These are phyloP conservation scores for Conus ventricosus DNA, from an alignment of 1,140 invertebrate species.

Conservation along the genomic window DNA sequence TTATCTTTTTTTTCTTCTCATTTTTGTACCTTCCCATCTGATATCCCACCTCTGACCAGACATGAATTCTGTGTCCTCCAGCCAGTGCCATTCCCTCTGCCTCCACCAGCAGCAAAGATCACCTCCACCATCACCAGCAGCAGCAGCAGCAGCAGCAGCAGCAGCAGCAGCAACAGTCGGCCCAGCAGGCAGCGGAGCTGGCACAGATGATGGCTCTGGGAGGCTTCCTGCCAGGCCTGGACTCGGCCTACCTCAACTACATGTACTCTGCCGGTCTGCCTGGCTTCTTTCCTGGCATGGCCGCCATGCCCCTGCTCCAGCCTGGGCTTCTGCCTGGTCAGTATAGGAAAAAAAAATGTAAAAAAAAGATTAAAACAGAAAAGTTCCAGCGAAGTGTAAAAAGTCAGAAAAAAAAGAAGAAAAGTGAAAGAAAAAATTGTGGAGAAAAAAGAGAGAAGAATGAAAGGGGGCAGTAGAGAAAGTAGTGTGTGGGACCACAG, in stretches of 20 bases:
- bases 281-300: constrained; percentile 72
- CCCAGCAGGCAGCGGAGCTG: constrained; percentile 48
- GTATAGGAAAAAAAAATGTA: background rate
- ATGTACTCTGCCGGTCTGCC: constrained; percentile 74
- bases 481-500: too few relatives aligned
- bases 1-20: too few relatives aligned
- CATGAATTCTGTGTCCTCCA: background rate
- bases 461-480: too few relatives aligned
- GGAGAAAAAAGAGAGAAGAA: too few relatives aligned
- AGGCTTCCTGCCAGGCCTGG: constrained; percentile 69
- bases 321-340: constrained; percentile 25
- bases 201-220: constrained; percentile 68
- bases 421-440: too few relatives aligned
- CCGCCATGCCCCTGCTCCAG: constrained; percentile 59
- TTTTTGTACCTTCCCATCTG: background rate
- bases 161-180: constrained; percentile 40
- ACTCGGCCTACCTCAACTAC: constrained; percentile 72
- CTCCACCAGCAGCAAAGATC: constrained; percentile 16
- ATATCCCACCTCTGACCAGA: too few relatives aligned
- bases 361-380: too few relatives aligned
- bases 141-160: constrained; percentile 44
- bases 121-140: constrained; percentile 12
- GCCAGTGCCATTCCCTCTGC: background rate
- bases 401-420: background rate
- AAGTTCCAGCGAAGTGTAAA: too few relatives aligned